Evolutionary conservation across 2,888 invertebrate species (phyloP).

Genomic region (Ichneumoninae sp.): DNA sequence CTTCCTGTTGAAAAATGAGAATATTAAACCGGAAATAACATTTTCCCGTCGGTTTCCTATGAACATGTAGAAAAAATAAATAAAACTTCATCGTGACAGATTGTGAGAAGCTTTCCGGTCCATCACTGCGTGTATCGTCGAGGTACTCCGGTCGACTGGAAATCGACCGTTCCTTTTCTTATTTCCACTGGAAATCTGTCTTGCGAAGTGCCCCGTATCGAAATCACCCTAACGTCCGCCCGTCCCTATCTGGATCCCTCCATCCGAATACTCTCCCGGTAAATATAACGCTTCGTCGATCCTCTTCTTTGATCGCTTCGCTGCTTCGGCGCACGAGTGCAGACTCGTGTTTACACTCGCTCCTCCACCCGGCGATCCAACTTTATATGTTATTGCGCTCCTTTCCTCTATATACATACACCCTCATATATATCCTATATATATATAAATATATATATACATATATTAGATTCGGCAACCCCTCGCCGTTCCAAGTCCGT

Average conservation of each 20-base stretch:
- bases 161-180: constrained; percentile 67
- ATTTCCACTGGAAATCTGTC: constrained; percentile 46
- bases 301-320: constrained; percentile 65
- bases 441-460: too few relatives aligned
- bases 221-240: constrained; percentile 32
- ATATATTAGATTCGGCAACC: not conserved
- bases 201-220: constrained; percentile 48
- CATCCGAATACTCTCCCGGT: not conserved
- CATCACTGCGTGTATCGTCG: constrained; percentile 54
- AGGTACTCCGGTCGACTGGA: constrained; percentile 67
- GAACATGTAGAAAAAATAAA: constrained; percentile 13
- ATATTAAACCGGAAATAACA: too few relatives aligned
- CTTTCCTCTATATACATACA: not conserved
- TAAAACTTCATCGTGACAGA: constrained; percentile 4
- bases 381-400: constrained; percentile 40
- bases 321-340: constrained; percentile 71
- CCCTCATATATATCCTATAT: not conserved
- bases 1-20: too few relatives aligned
- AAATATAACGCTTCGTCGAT: constrained; percentile 36
- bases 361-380: constrained; percentile 56
- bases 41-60: too few relatives aligned
- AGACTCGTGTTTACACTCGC: constrained; percentile 77
- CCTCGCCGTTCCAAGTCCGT: not conserved
- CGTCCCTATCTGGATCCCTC: constrained; percentile 45
- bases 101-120: constrained; percentile 9